Conservation (phyloP, 2,113 vertebrate species). For the Saccopteryx bilineata region DNA sequence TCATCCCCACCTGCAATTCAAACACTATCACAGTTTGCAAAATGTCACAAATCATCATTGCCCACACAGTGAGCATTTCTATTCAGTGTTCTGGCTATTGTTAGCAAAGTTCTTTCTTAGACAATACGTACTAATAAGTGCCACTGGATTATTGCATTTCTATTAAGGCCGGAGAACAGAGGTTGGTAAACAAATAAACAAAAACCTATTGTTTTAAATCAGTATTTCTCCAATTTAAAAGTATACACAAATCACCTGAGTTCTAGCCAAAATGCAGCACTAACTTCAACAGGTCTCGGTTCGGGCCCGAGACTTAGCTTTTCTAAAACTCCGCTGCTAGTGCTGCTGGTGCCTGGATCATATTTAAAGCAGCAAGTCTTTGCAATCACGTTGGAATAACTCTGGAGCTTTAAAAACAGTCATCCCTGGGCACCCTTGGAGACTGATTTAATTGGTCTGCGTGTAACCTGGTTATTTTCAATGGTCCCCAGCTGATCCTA, state of each 20-base stretch:
- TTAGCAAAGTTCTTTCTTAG: not conserved
- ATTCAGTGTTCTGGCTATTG: not conserved
- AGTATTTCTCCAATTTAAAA: not conserved
- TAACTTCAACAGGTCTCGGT: not conserved
- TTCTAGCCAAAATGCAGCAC: not conserved
- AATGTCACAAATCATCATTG: not conserved
- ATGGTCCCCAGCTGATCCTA: not conserved
- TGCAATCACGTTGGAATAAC: not conserved
- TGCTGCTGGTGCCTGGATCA: not conserved
- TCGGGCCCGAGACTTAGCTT: fast-evolving
- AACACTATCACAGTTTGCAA: not conserved
- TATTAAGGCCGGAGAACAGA: not conserved
- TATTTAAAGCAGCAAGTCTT: not conserved
- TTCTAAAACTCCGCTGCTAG: not conserved
- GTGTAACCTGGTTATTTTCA: not conserved
- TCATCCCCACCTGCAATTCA: not conserved
- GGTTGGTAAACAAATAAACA: not conserved
- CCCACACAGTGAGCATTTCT: not conserved
- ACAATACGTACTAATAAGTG: not conserved
- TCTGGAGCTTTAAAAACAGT: not conserved
- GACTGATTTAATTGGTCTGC: not conserved
- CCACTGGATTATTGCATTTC: not conserved
- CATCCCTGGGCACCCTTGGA: not conserved
- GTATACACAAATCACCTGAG: not conserved
- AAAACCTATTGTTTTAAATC: not conserved